Evolutionary conservation across 2,888 invertebrate genomes (phyloP).

Genomic region (Pyrochroa serraticornis): DNA sequence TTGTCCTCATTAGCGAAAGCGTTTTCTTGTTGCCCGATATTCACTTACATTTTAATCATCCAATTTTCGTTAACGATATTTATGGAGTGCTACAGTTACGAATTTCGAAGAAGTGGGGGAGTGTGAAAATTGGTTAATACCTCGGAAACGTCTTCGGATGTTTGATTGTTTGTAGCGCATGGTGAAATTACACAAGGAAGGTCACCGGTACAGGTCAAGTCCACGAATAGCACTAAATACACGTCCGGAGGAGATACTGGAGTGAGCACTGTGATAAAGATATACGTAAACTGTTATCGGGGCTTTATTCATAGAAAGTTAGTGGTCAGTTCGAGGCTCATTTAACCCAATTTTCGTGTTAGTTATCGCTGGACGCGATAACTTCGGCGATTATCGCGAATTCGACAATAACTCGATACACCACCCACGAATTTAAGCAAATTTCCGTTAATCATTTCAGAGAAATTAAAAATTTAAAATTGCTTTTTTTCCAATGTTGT

Average conservation of each 20-base stretch:
- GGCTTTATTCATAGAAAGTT: slow-evolving; percentile 22
- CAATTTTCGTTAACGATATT: slow-evolving; percentile 9
- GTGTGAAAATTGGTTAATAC: slow-evolving; percentile 17
- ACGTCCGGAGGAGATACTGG: slow-evolving; percentile 31
- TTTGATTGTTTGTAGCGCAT: slow-evolving; percentile 48
- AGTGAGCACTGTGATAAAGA: slow-evolving; percentile 37
- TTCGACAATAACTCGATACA: neutral
- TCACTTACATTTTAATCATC: neutral
- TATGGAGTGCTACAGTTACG: too few relatives aligned
- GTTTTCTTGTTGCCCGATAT: slow-evolving; percentile 9
- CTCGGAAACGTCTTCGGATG: slow-evolving; percentile 44
- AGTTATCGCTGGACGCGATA: neutral
- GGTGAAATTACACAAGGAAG: slow-evolving; percentile 24
- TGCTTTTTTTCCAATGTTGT: too few relatives aligned
- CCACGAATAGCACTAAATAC: slow-evolving; percentile 28
- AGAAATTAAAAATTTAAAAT: too few relatives aligned
- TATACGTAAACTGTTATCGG: slow-evolving; percentile 5
- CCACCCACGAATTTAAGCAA: neutral
- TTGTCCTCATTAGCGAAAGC: slow-evolving; percentile 31
- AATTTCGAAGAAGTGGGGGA: neutral
- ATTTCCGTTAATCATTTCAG: too few relatives aligned
- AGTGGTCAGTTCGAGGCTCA: slow-evolving; percentile 15
- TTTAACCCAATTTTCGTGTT: slow-evolving; percentile 22
- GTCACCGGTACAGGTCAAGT: slow-evolving; percentile 32
- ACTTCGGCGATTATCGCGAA: neutral